Base-by-base conservation (phyloP, 2,113 vertebrate species). In the Ctenomys sociabilis region DNA sequence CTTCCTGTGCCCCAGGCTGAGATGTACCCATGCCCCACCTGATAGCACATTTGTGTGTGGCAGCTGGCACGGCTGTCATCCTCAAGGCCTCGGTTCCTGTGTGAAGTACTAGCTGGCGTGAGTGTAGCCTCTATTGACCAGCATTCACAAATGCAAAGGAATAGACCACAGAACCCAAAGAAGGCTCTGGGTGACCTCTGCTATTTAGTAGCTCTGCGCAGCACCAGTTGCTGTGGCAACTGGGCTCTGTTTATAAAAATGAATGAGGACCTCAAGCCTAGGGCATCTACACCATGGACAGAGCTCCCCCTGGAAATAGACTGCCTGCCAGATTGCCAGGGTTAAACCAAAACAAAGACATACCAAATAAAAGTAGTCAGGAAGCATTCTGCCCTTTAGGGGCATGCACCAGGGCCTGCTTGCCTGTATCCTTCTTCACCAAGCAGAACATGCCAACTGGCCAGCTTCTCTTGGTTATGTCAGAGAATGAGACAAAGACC, bases 311-410 rank as follows among this genome's bases (percentile, higher is more conserved):
- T 94, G 93, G 94, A 97, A 97, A 91, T 68, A 28, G 37, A 57
- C 35, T 17, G 90, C 88, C 37, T 97, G 97, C 97, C 97, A 97
- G 95, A 97, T 98, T 97, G 90, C 97, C 97, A 97, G 90, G 97
- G 97, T 94, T 95, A 92, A 97, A 70, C 96, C 97, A 81, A 97
- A 98, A 97, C 97, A 98, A 95, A 98, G 95, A 85, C 82, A 54
- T 52, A 87, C 93, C 95, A 97, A 97, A 96, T 96, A 96, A n/a
- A 96, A 95, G 95, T 89, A 95, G 88, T 54, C 35, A 57, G 94
- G 95, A 96, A 96, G 95, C 59, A 61, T 72, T 93, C 85, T 95
- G 88, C 37, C 78, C 88, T 81, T 3, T 40, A 52, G 43, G 85
- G 85, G 81, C 49, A 26, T 0, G 10, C 16, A 59, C 70, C 19